Evolutionary conservation across 2,888 invertebrate genomes (phyloP).

Genomic region (Thera obeliscata): DNA sequence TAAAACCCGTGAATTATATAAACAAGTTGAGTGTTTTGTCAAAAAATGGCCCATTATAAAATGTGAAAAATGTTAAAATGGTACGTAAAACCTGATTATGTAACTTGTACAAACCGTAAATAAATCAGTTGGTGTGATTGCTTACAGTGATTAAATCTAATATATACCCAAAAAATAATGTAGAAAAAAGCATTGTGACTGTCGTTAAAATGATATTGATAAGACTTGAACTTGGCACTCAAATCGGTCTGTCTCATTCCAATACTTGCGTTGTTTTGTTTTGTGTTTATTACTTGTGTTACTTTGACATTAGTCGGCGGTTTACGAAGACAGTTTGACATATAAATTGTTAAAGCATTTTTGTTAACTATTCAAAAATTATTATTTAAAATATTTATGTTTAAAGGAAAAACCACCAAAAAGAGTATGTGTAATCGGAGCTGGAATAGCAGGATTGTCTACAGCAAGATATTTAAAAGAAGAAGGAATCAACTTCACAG

Average conservation of each 20-base stretch:
- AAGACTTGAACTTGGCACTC: conserved; percentile 22
- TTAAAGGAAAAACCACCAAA: conserved; percentile 40
- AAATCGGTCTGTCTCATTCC: not conserved
- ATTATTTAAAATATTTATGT: not conserved
- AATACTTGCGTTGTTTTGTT: not conserved
- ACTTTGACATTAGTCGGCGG: conserved; percentile 3
- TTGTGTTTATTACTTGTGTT: too few relatives aligned
- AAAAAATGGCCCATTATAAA: conserved; percentile 16
- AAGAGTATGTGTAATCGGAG: conserved; percentile 74
- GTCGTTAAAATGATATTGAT: not conserved
- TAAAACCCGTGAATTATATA: conserved; percentile 13
- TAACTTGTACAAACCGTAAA: not conserved
- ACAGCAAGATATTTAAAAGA: conserved; percentile 72
- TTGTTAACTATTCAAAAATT: too few relatives aligned
- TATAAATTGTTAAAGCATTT: not conserved
- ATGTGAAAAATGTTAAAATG: not conserved
- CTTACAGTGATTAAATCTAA: not conserved
- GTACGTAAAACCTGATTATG: conserved; percentile 12
- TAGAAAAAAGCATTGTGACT: not conserved
- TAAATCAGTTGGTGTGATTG: too few relatives aligned
- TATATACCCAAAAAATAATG: not conserved
- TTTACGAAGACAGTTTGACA: conserved; percentile 14
- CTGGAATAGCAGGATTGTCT: conserved; percentile 71
- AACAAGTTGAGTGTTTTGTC: not conserved
- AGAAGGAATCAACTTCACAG: conserved; percentile 66